Evolutionary conservation across 2,888 invertebrate genomes (phyloP).

Genomic region (Acleris cristana): DNA sequence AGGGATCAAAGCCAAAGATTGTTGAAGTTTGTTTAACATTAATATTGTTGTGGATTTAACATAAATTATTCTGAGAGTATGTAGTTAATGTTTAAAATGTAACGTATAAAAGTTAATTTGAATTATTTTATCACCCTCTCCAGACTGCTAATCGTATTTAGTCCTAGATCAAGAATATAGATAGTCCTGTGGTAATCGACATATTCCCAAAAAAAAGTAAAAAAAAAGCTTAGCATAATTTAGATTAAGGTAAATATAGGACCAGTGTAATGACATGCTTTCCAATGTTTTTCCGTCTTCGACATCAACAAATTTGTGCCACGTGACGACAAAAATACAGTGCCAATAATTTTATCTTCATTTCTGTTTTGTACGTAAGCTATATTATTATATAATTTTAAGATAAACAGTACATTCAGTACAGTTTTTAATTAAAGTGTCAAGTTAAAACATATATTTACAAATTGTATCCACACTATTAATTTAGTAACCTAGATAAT

Average conservation of each 20-base stretch:
- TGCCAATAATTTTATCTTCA: conserved; percentile 62
- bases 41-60: conserved; percentile 81
- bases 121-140: conserved; percentile 79
- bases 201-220: conserved; percentile 73
- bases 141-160: conserved; percentile 81
- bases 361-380: conserved; percentile 45
- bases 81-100: conserved; percentile 73
- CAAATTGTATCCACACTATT: conserved; percentile 68
- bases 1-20: conserved; percentile 94
- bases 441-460: conserved; percentile 52
- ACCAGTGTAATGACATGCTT: conserved; percentile 71
- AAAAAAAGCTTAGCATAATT: conserved; percentile 70
- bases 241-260: conserved; percentile 75
- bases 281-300: conserved; percentile 58
- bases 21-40: conserved; percentile 85
- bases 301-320: conserved; percentile 58
- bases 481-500: conserved; percentile 77
- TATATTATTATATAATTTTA: conserved; percentile 43
- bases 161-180: conserved; percentile 72
- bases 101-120: conserved; percentile 69
- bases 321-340: conserved; percentile 61
- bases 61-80: conserved; percentile 78
- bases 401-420: conserved; percentile 30
- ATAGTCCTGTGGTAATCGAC: conserved; percentile 75
- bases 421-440: conserved; percentile 38